Percentiles rank a stretch among this genome's conserved stretches.
Conservation (phyloP, 1,140 invertebrate genomes). For the Lerema accius region DNA sequence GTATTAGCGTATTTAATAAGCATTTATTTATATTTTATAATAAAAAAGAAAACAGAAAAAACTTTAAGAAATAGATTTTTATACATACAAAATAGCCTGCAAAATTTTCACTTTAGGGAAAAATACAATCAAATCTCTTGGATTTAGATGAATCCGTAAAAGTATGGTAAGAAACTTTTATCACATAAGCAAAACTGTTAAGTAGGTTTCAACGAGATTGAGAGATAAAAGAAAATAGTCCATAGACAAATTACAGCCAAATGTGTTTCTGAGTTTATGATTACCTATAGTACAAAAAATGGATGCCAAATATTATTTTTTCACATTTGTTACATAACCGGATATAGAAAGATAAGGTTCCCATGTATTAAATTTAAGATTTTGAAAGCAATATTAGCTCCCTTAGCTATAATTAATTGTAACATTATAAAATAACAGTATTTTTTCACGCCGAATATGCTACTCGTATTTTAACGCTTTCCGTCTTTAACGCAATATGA, state of each 20-base stretch:
- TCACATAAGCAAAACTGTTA: no score
- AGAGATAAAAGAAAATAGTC: neutral
- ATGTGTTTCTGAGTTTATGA: constrained; percentile 44
- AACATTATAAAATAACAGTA: constrained; percentile 6
- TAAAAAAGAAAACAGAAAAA: no score
- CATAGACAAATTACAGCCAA: constrained; percentile 37
- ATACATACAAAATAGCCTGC: no score
- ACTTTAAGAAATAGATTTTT: no score
- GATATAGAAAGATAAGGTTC: neutral
- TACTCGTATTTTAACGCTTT: constrained; percentile 2
- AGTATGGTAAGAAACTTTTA: no score
- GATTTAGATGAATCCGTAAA: no score
- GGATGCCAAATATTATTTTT: constrained; percentile 66
- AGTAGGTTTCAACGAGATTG: constrained; percentile 4
- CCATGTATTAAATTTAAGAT: neutral
- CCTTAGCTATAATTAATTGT: no score
- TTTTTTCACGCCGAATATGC: neutral
- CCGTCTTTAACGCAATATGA: constrained; percentile 5
- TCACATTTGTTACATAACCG: neutral
- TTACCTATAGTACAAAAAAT: constrained; percentile 62
- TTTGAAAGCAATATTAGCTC: neutral
- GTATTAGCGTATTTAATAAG: no score
- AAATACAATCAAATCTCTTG: no score
- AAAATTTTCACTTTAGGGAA: no score
- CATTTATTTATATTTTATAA: no score